These are phyloP conservation scores for Stichodactyla mertensii DNA, from an alignment of 64 coral and sea anemone species.

Conservation along the genomic window DNA sequence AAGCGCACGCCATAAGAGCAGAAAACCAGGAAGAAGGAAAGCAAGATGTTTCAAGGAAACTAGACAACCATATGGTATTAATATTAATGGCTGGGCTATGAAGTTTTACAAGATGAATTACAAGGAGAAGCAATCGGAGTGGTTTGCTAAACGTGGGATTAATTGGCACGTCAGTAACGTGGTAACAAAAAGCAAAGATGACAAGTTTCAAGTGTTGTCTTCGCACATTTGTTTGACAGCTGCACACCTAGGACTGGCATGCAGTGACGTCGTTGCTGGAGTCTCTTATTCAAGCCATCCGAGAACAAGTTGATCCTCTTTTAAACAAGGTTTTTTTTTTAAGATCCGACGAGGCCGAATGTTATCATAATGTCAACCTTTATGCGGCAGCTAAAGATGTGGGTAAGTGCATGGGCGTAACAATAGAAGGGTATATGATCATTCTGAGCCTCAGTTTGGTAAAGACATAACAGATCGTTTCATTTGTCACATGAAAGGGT, in stretches of 20 bases:
- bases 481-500: conserved; percentile 35
- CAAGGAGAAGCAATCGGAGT: conserved; percentile 18
- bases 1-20: conserved; percentile 34
- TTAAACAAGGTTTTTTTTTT: not conserved
- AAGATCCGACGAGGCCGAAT: not conserved
- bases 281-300: not conserved
- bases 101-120: conserved; percentile 22
- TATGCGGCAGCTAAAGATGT: not conserved
- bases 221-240: not conserved
- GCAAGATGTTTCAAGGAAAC: conserved; percentile 23
- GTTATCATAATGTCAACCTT: not conserved
- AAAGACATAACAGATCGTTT: conserved; percentile 55
- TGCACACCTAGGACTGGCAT: conserved; percentile 20
- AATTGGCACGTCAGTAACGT: not conserved
- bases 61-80: not conserved
- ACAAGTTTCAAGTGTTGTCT: not conserved
- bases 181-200: not conserved
- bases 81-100: conserved; percentile 29
- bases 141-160: not conserved
- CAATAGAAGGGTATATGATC: not conserved
- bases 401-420: not conserved
- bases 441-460: conserved; percentile 22
- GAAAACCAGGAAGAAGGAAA: conserved; percentile 43
- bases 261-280: conserved; percentile 21
- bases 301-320: not conserved